These are phyloP conservation scores for Xanthia togata DNA, from an alignment of 2,888 invertebrate genomes.

Conservation along the genomic window DNA sequence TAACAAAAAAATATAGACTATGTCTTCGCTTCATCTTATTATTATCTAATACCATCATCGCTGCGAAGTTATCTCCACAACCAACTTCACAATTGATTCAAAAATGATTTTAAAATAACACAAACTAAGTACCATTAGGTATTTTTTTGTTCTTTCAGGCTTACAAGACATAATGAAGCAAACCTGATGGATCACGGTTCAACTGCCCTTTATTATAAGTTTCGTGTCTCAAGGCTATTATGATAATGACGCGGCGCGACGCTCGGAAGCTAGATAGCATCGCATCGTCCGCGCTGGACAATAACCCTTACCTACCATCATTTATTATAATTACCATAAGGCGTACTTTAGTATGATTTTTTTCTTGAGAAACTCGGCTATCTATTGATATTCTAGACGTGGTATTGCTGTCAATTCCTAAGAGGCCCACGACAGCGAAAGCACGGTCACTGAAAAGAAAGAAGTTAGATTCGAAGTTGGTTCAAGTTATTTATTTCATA, in stretches of 20 bases:
- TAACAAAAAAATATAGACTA: neutral
- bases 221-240: constrained; percentile 88
- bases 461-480: no score
- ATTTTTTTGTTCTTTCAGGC: constrained; percentile 35
- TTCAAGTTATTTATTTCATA: no score
- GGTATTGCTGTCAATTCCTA: neutral
- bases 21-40: neutral
- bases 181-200: constrained; percentile 82
- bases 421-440: no score
- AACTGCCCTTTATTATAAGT: constrained; percentile 79
- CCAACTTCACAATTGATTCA: no score
- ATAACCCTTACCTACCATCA: constrained; percentile 86
- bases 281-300: constrained; percentile 88
- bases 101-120: neutral
- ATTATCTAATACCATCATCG: neutral
- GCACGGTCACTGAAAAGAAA: no score
- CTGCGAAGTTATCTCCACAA: no score
- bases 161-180: constrained; percentile 78
- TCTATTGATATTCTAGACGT: constrained; percentile 24
- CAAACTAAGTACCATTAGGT: constrained; percentile 11
- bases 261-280: constrained; percentile 87
- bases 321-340: constrained; percentile 86
- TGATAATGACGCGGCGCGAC: constrained; percentile 87
- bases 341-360: constrained; percentile 71
- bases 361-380: constrained; percentile 43